Evolutionary conservation across 2,888 invertebrate genomes (phyloP).

Genomic region (Chrysodeixis includens): DNA sequence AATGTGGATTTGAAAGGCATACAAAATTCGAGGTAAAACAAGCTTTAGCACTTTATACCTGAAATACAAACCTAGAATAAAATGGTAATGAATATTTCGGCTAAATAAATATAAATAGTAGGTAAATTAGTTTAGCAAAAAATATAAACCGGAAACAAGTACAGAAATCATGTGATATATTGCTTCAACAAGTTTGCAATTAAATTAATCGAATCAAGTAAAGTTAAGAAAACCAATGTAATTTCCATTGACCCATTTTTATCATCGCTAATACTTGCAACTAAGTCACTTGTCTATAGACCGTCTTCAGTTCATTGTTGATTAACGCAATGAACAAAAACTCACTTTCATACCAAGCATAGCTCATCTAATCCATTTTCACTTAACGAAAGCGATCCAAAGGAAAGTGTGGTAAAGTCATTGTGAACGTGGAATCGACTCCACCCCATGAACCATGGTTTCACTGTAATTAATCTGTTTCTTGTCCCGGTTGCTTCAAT

Average conservation of each 20-base stretch:
- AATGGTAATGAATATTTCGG: too few relatives aligned
- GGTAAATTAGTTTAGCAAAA: too few relatives aligned
- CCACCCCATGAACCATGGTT: conserved; percentile 49
- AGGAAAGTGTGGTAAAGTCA: conserved; percentile 63
- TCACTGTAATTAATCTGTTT: conserved; percentile 53
- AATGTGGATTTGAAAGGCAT: conserved; percentile 8
- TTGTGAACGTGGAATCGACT: conserved; percentile 49
- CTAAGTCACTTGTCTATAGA: too few relatives aligned
- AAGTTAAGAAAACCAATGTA: too few relatives aligned
- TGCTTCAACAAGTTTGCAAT: too few relatives aligned
- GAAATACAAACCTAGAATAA: conserved; percentile 3
- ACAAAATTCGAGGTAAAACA: conserved; percentile 13
- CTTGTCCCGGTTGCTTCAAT: conserved; percentile 34
- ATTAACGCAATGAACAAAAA: not conserved
- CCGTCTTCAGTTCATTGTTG: too few relatives aligned
- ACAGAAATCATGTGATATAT: too few relatives aligned
- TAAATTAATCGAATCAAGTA: too few relatives aligned
- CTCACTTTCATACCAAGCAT: conserved; percentile 30
- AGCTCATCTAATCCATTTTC: conserved; percentile 42
- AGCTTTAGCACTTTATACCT: conserved; percentile 15
- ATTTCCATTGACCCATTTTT: too few relatives aligned
- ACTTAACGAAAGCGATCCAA: conserved; percentile 57
- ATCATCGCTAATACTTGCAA: too few relatives aligned
- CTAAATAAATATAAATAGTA: too few relatives aligned
- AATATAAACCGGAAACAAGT: too few relatives aligned